Evolutionary conservation across 1,140 invertebrate species (phyloP).

Genomic region (Drosophila seguyi): DNA sequence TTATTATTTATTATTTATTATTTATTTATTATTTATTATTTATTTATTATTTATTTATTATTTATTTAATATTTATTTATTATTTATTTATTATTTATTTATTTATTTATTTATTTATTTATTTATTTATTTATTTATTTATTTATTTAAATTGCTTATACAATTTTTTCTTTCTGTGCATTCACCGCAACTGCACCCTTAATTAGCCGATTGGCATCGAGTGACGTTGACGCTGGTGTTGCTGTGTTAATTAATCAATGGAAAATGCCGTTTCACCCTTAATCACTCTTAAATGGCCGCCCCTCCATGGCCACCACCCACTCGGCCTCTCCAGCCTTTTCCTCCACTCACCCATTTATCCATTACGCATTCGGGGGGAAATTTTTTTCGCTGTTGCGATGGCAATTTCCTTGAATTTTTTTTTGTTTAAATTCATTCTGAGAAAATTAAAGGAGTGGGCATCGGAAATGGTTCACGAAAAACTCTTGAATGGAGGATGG

Average conservation of each 20-base stretch:
- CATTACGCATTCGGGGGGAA: slow-evolving; percentile 24
- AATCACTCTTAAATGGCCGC: slow-evolving; percentile 53
- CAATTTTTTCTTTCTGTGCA: not conserved
- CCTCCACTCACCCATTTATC: not conserved
- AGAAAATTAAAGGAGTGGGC: not conserved
- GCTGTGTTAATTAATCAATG: slow-evolving; percentile 57
- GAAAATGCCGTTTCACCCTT: slow-evolving; percentile 57
- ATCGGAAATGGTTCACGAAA: not conserved
- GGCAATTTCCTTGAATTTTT: slow-evolving; percentile 6
- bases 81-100: too few species aligned
- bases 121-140: too few species aligned
- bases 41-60: too few species aligned
- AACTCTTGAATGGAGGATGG: not conserved
- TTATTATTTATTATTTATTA: too few species aligned
- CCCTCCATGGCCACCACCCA: slow-evolving; percentile 9
- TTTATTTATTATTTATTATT: too few species aligned
- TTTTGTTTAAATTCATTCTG: slow-evolving; percentile 23
- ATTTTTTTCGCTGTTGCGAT: not conserved
- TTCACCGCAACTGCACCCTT: slow-evolving; percentile 9
- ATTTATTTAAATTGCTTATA: not conserved
- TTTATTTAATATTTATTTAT: too few species aligned
- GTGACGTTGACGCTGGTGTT: slow-evolving; percentile 33
- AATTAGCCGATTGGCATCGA: slow-evolving; percentile 51
- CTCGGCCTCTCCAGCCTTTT: slow-evolving; percentile 1
- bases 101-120: too few species aligned